These are phyloP conservation scores for Centropus bengalensis DNA, from an alignment of 2,113 vertebrate genomes.

Conservation along the genomic window DNA sequence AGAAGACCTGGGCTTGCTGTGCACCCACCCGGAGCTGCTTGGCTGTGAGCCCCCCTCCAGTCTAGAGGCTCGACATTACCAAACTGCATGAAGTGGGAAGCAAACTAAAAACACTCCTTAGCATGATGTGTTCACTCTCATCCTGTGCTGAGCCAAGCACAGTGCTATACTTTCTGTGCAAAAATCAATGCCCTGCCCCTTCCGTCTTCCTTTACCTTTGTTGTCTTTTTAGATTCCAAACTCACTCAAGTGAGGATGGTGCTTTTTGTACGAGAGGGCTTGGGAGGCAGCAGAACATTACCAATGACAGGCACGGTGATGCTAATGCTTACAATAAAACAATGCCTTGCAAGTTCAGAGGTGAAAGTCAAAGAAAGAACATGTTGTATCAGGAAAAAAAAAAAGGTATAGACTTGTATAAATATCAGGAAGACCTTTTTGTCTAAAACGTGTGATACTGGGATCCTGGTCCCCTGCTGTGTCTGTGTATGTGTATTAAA, in stretches of 20 bases:
- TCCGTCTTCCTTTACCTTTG: neutral
- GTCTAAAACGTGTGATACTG: rapidly evolving
- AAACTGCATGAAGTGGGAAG: neutral
- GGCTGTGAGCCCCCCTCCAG: neutral
- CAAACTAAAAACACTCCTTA: neutral
- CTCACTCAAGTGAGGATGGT: neutral
- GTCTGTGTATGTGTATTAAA: neutral
- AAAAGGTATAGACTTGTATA: neutral
- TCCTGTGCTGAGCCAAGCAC: neutral
- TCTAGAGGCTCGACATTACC: neutral
- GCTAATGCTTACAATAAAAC: neutral
- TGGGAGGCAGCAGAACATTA: neutral
- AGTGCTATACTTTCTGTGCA: rapidly evolving
- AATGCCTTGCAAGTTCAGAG: neutral
- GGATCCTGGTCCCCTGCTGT: neutral
- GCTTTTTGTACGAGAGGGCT: neutral
- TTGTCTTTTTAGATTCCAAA: neutral
- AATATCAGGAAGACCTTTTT: neutral
- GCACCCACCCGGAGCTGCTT: neutral
- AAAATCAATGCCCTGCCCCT: neutral
- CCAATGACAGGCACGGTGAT: neutral
- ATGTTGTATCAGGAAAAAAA: neutral
- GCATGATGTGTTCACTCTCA: neutral
- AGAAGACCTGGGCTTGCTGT: neutral
- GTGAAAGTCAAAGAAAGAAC: neutral